Conservation (phyloP, 1,140 invertebrate genomes). For the Schlechtendalia chinensis region DNA sequence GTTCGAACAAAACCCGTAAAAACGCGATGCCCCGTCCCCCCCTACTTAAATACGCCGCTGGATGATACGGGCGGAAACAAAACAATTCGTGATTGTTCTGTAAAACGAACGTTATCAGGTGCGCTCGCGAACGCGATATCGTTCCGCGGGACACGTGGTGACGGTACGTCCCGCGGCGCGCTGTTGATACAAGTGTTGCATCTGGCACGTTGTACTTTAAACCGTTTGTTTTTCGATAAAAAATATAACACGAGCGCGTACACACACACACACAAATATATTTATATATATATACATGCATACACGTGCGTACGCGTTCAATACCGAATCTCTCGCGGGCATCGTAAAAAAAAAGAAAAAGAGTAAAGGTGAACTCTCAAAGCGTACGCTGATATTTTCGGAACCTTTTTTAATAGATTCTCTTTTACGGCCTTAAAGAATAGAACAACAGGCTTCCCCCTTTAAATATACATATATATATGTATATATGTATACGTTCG, state of each 20-base stretch:
- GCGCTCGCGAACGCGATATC: no score
- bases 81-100: neutral
- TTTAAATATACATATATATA: neutral
- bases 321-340: neutral
- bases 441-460: neutral
- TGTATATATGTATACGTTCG: neutral
- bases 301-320: neutral
- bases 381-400: constrained; percentile 1
- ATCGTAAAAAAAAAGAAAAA: constrained; percentile 15
- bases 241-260: neutral
- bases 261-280: neutral
- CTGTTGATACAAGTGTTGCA: constrained; percentile 45
- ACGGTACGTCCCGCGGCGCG: neutral
- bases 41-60: no score
- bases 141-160: neutral
- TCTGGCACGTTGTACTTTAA: neutral
- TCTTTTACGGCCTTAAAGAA: constrained; percentile 14
- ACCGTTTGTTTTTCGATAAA: neutral
- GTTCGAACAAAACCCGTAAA: no score
- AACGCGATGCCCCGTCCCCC: no score
- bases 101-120: no score
- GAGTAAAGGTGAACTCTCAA: neutral
- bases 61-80: no score
- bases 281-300: neutral
- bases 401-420: constrained; percentile 44